These are phyloP conservation scores for Neria commutata DNA, from an alignment of 2,888 invertebrate genomes.

Conservation along the genomic window DNA sequence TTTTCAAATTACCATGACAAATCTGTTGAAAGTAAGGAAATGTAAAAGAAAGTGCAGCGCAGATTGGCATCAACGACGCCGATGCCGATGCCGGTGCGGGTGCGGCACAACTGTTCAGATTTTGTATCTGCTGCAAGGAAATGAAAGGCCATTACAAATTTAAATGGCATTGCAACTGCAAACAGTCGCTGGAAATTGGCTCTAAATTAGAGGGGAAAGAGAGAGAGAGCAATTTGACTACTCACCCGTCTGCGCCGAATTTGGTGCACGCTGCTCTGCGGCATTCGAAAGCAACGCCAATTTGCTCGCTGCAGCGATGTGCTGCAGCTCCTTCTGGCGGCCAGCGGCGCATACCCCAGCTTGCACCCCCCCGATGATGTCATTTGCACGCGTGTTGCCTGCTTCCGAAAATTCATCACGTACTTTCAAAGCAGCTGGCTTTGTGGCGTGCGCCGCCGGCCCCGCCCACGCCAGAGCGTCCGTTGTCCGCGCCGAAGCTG, in stretches of 20 bases:
- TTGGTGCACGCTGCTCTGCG: too few species aligned
- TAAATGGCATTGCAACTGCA: too few species aligned
- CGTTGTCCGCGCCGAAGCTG: slow-evolving; percentile 19
- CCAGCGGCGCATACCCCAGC: too few species aligned
- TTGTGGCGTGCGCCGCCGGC: slow-evolving; percentile 16
- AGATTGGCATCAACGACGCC: too few species aligned
- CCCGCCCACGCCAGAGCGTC: slow-evolving; percentile 2
- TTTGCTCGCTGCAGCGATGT: slow-evolving; percentile 3
- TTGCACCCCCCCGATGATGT: neutral
- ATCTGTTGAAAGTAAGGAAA: neutral
- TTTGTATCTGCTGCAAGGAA: too few species aligned
- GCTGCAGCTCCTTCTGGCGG: neutral
- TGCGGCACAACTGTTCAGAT: neutral
- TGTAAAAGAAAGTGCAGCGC: neutral
- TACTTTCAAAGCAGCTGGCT: slow-evolving; percentile 32
- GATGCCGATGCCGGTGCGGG: too few species aligned
- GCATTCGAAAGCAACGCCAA: too few species aligned
- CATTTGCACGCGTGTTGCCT: slow-evolving; percentile 16
- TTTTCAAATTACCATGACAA: neutral
- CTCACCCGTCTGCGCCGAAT: too few species aligned
- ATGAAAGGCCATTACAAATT: too few species aligned
- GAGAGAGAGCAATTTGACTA: too few species aligned
- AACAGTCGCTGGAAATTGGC: too few species aligned
- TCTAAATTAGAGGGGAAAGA: too few species aligned
- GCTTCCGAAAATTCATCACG: slow-evolving; percentile 39